A percentile compares a stretch with the other conserved stretches of the same genome.
These are phyloP conservation scores for Tetraneura akinire DNA, from an alignment of 1,140 invertebrate genomes.

Conservation along the genomic window DNA sequence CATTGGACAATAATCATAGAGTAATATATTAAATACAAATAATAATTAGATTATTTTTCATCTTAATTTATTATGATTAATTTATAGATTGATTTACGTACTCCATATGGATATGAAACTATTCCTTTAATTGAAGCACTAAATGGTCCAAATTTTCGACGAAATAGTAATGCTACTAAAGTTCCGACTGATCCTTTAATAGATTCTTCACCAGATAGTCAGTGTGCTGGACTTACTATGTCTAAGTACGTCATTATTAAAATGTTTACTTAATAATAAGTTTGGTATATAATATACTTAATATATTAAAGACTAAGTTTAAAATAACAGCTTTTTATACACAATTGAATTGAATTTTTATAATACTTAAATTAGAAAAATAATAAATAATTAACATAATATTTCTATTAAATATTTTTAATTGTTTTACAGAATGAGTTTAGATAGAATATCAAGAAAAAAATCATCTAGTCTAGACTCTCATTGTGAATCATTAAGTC, in stretches of 20 bases:
- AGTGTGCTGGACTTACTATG: slow-evolving; percentile 31
- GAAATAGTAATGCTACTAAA: slow-evolving; percentile 34
- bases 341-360: not conserved
- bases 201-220: slow-evolving; percentile 48
- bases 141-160: slow-evolving; percentile 82
- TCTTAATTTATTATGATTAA: slow-evolving; percentile 50
- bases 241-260: slow-evolving; percentile 5
- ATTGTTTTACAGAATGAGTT: slow-evolving; percentile 36
- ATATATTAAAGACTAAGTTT: not conserved
- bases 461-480: slow-evolving; percentile 41
- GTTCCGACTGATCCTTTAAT: slow-evolving; percentile 38
- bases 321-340: not conserved
- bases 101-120: slow-evolving; percentile 91
- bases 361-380: not conserved
- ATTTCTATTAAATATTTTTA: not conserved
- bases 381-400: not conserved
- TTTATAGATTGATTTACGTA: slow-evolving; percentile 68
- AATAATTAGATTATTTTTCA: not conserved
- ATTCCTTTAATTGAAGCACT: slow-evolving; percentile 96
- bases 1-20: slow-evolving; percentile 57
- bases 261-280: not conserved
- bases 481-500: slow-evolving; percentile 31
- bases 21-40: not conserved
- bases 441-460: slow-evolving; percentile 40
- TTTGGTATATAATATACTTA: no score